Base-by-base conservation (phyloP, 1,140 invertebrate genomes). In the Acromyrmex echinatior region DNA sequence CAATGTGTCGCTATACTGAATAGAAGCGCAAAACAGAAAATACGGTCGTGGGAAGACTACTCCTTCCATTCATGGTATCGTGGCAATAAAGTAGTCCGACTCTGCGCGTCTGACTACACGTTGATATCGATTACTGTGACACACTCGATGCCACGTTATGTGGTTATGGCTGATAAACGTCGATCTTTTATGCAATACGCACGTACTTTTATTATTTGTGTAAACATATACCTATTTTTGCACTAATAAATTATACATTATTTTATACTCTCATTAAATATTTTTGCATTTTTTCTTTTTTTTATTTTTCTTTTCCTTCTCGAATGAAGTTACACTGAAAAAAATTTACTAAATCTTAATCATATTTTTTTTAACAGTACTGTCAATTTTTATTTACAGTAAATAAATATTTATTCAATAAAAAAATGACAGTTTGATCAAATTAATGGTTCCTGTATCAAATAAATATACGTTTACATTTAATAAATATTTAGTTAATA, bases 51-150 rank as follows among this genome's bases (percentile, higher is more conserved):
- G n/a, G 45, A 82, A 87, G 51, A 45, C 63, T 89, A 70, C 82
- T 70, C 70, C 71, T 53, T 87, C 71, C 87, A 89, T 90, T 90
- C 87, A 89, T 90, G 60, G 49, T 63, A 28, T 7, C 51, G 16
- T n/a, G 39, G 84, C 51, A 62, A 66, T 66, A 80, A 85, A 85
- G 80, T 76, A 85, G 86, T 86, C 79, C 89, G 86, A 90, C 66
- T 76, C 86, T 91, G 86, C 88, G 89, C 89, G 88, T 58, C 89
- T 71, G 78, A 85, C 88, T 88, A 25, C n/a, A 88, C 89, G 65
- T 63, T 77, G 86, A 91, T 91, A 90, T 91, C 86, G 89, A 91
- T 91, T 91, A 91, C 87, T 80, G 78, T 80, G 63, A 85, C 53
- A 70, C 49, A 28, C 51, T 51, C 62, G 88, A 91, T 90, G 87